A percentile compares a stretch with the other conserved stretches of the same genome.
Conservation (phyloP, 2,797 vertebrate species). For the Bradypodion ventrale region DNA sequence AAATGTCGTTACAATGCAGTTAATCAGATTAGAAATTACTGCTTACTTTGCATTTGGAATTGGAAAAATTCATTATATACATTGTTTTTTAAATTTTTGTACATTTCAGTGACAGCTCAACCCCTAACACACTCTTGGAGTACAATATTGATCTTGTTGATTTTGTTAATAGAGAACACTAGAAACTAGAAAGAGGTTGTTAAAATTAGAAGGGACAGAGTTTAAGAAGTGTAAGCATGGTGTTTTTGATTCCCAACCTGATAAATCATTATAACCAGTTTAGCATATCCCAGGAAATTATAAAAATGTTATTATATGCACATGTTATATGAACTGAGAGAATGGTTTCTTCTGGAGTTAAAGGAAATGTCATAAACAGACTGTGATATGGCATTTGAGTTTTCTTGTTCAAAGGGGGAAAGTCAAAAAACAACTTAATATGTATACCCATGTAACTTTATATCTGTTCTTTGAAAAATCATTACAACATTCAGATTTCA, state of each 20-base stretch:
- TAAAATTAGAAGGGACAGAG: not conserved
- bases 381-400: not conserved
- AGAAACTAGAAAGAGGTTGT: not conserved
- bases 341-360: not conserved
- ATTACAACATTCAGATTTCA: not conserved
- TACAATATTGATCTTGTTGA: not conserved
- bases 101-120: not conserved
- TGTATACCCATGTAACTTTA: not conserved
- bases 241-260: not conserved
- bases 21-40: slow-evolving; percentile 64
- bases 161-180: not conserved
- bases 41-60: slow-evolving; percentile 23
- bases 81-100: not conserved
- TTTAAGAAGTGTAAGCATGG: not conserved
- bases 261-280: not conserved
- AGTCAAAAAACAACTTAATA: not conserved
- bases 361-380: not conserved
- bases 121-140: not conserved
- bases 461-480: not conserved
- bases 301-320: not conserved
- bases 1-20: slow-evolving; percentile 63
- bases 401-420: slow-evolving; percentile 8
- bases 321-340: not conserved
- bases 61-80: slow-evolving; percentile 4
- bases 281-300: not conserved